Percentiles rank a stretch among this genome's conserved stretches.
These are phyloP conservation scores for Parotocinclus haroldoi DNA, from an alignment of 2,797 vertebrate species.

Conservation along the genomic window DNA sequence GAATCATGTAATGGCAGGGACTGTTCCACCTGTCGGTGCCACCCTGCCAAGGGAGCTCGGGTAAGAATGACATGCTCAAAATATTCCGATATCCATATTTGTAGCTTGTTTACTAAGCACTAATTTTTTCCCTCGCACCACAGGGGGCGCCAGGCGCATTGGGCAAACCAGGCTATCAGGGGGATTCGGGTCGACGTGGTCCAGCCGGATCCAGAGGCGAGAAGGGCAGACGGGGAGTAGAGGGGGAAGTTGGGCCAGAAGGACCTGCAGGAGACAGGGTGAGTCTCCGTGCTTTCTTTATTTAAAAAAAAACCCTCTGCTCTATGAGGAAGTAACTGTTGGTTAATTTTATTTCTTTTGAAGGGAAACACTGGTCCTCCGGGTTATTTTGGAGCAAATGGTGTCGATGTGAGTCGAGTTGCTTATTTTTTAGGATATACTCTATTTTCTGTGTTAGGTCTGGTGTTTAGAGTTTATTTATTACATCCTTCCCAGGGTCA, in stretches of 20 bases:
- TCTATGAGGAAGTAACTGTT: neutral
- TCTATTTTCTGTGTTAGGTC: neutral
- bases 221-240: conserved; percentile 59
- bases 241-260: conserved; percentile 48
- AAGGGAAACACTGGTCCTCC: conserved; percentile 59
- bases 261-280: conserved; percentile 60
- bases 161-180: conserved; percentile 56
- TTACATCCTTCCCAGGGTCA: conserved; percentile 69
- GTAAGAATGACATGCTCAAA: conserved; percentile 62
- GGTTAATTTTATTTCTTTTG: conserved; percentile 21
- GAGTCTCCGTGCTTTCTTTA: too few relatives aligned
- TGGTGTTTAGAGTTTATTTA: too few relatives aligned
- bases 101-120: neutral
- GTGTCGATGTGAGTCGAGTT: conserved; percentile 57
- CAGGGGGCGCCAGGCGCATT: conserved; percentile 61
- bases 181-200: conserved; percentile 60
- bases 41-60: conserved; percentile 83
- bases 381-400: conserved; percentile 58
- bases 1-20: conserved; percentile 77
- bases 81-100: neutral
- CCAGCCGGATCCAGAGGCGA: conserved; percentile 56
- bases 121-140: conserved; percentile 4
- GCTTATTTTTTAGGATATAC: too few relatives aligned
- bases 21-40: conserved; percentile 80
- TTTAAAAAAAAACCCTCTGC: too few relatives aligned